These are phyloP conservation scores for Corythornis cristatus DNA, from an alignment of 2,113 vertebrate genomes.

Conservation along the genomic window DNA sequence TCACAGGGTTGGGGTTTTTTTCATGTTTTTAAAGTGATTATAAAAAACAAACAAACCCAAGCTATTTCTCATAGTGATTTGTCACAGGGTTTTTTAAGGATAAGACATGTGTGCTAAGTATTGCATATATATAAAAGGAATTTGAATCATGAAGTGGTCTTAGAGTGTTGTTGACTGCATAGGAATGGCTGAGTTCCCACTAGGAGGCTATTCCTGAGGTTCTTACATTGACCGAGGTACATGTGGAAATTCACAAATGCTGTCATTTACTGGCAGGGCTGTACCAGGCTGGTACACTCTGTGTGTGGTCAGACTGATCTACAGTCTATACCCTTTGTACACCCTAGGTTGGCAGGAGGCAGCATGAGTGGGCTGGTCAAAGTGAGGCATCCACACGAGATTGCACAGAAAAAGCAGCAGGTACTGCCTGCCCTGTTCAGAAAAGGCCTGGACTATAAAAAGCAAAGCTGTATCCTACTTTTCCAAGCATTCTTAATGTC, in stretches of 20 bases:
- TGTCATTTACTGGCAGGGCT: neutral
- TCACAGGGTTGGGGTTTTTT: accelerated
- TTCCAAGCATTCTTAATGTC: constrained; percentile 54
- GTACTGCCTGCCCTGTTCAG: neutral
- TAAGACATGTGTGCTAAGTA: neutral
- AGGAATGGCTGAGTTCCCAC: neutral
- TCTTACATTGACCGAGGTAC: neutral
- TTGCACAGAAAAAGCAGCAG: neutral
- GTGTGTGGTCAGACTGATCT: neutral
- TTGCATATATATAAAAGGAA: neutral
- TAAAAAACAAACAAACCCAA: neutral
- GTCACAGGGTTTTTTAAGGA: neutral
- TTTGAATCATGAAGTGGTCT: neutral
- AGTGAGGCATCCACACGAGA: neutral
- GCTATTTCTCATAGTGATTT: neutral
- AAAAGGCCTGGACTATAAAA: constrained; percentile 3
- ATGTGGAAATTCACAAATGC: neutral
- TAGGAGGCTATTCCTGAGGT: neutral
- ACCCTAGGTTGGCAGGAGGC: neutral
- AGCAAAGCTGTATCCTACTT: neutral
- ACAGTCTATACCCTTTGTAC: neutral
- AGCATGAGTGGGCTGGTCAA: neutral
- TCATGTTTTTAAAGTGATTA: neutral
- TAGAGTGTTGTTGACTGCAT: neutral
- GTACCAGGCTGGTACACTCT: neutral